Evolutionary conservation across 2,797 vertebrate species (phyloP).

Genomic region (Halcyon badia): DNA sequence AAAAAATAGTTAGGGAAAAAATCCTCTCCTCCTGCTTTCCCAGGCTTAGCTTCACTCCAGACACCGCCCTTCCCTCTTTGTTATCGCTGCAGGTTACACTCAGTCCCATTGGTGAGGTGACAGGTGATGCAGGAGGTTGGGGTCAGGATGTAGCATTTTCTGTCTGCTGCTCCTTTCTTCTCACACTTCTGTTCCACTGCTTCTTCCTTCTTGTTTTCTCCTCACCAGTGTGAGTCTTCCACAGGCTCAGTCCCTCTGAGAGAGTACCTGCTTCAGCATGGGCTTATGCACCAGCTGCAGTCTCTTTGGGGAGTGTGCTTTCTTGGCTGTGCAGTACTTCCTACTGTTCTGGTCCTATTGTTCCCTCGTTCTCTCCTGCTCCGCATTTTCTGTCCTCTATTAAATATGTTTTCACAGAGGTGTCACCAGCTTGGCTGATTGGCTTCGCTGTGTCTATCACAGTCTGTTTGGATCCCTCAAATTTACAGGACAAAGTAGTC

Average conservation of each 20-base stretch:
- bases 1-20: neutral
- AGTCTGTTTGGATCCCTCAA: fast-evolving
- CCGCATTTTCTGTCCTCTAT: fast-evolving
- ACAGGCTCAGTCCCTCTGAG: fast-evolving
- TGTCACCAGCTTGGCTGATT: neutral
- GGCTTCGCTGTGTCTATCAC: neutral
- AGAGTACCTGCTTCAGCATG: neutral
- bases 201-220: neutral
- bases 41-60: neutral
- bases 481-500: neutral
- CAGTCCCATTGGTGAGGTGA: neutral
- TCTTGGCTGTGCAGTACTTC: neutral
- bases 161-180: neutral
- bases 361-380: neutral
- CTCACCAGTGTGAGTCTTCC: neutral
- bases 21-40: neutral
- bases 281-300: fast-evolving
- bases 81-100: fast-evolving
- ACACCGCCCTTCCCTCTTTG: neutral
- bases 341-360: fast-evolving
- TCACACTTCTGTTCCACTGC: neutral
- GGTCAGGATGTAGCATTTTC: fast-evolving
- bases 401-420: neutral
- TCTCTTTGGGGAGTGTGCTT: neutral
- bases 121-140: neutral